These are phyloP conservation scores for Coelopa frigida DNA, from an alignment of 1,140 invertebrate species.

Conservation along the genomic window DNA sequence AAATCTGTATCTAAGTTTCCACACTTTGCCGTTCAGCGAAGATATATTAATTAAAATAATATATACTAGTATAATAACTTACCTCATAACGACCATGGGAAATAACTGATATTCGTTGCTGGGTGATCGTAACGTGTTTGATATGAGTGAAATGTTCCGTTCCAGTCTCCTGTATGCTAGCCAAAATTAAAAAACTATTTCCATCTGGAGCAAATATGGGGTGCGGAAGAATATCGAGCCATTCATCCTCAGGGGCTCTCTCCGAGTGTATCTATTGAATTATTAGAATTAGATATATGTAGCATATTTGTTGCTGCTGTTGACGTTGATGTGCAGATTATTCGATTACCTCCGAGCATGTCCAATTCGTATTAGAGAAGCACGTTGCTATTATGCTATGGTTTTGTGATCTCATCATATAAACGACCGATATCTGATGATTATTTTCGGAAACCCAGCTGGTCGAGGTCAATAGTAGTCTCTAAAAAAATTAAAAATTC, in stretches of 20 bases:
- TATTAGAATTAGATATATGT: background rate
- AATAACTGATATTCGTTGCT: constrained; percentile 74
- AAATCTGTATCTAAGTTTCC: too few species aligned
- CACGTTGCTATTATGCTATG: constrained; percentile 74
- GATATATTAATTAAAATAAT: too few species aligned
- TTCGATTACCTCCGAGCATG: constrained; percentile 74
- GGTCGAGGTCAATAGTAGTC: constrained; percentile 88
- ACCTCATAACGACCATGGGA: constrained; percentile 86
- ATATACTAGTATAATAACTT: constrained; percentile 17
- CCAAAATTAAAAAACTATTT: constrained; percentile 73
- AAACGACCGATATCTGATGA: constrained; percentile 70
- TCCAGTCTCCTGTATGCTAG: constrained; percentile 72
- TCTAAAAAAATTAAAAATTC: constrained; percentile 50
- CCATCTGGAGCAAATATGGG: constrained; percentile 77
- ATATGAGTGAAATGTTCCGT: constrained; percentile 82
- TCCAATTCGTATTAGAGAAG: constrained; percentile 63
- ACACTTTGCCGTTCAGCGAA: too few species aligned
- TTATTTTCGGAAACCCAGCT: constrained; percentile 70
- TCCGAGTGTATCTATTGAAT: constrained; percentile 62
- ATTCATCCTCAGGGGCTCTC: constrained; percentile 69
- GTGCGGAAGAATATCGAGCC: constrained; percentile 76
- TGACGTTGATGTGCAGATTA: too few species aligned
- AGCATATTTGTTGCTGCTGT: too few species aligned
- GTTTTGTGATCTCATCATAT: constrained; percentile 89
- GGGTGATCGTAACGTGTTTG: constrained; percentile 74